Evolutionary conservation across 2,888 invertebrate genomes (phyloP).

Genomic region (Peribatodes rhomboidaria): DNA sequence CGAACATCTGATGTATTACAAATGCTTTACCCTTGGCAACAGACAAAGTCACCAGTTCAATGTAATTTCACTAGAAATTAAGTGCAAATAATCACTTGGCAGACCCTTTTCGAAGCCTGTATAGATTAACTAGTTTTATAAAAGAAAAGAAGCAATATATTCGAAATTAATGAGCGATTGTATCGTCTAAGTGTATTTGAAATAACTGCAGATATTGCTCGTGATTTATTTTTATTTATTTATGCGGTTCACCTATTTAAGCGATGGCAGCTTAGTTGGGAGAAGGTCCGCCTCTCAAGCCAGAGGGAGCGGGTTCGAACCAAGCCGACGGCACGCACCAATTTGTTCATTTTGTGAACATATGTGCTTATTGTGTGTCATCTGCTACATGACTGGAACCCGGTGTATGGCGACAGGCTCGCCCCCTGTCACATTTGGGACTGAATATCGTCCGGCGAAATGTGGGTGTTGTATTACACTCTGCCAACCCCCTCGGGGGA

Average conservation of each 20-base stretch:
- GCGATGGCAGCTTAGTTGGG: too few relatives aligned
- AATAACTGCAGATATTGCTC: not conserved
- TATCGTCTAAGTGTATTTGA: slow-evolving; percentile 1
- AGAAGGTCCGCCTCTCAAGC: too few relatives aligned
- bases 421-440: too few relatives aligned
- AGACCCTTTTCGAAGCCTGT: slow-evolving; percentile 4
- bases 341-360: too few relatives aligned
- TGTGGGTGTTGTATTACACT: too few relatives aligned
- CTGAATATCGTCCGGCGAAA: too few relatives aligned
- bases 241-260: not conserved
- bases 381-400: too few relatives aligned
- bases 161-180: slow-evolving; percentile 4
- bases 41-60: slow-evolving; percentile 13
- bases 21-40: not conserved
- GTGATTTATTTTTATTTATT: not conserved
- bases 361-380: too few relatives aligned
- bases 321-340: too few relatives aligned
- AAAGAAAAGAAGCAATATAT: slow-evolving; percentile 13
- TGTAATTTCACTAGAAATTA: not conserved
- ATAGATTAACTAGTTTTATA: slow-evolving; percentile 3
- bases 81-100: slow-evolving; percentile 16
- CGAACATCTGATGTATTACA: slow-evolving; percentile 2
- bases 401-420: too few relatives aligned
- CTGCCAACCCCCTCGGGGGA: too few relatives aligned
- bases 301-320: too few relatives aligned